Conservation (phyloP, 2,888 invertebrate genomes). For the Serrognathus titanus region DNA sequence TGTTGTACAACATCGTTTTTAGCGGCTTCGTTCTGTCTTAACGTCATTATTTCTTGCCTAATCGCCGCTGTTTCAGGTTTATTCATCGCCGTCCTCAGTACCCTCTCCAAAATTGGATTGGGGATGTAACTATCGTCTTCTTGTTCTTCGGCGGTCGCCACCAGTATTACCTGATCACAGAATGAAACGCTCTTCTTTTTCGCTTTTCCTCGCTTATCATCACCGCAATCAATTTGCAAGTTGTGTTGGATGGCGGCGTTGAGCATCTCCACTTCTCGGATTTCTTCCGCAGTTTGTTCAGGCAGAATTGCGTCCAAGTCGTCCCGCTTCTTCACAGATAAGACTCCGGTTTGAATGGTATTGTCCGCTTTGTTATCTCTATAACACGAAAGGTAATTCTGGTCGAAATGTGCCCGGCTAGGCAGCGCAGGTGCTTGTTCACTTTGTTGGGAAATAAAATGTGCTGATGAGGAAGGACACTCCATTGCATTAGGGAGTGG, state of each 20-base stretch:
- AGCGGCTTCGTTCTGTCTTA: constrained; percentile 47
- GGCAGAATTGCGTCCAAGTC: constrained; percentile 42
- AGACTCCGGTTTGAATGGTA: constrained; percentile 28
- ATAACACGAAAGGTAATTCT: constrained; percentile 7
- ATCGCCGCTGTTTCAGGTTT: constrained; percentile 62
- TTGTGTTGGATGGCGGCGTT: constrained; percentile 54
- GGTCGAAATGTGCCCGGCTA: constrained; percentile 3
- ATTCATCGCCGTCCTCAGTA: constrained; percentile 76
- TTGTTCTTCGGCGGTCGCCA: constrained; percentile 89
- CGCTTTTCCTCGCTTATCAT: constrained; percentile 50
- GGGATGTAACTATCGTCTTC: constrained; percentile 88
- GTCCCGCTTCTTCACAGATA: constrained; percentile 38
- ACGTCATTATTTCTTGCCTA: constrained; percentile 52
- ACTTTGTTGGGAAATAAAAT: not conserved
- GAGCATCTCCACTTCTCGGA: constrained; percentile 56
- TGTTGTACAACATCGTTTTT: constrained; percentile 16
- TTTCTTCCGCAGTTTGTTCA: constrained; percentile 56
- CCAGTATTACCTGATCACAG: constrained; percentile 89
- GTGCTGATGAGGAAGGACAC: not conserved
- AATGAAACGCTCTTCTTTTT: constrained; percentile 91
- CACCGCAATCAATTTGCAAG: constrained; percentile 43
- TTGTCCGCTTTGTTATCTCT: constrained; percentile 25
- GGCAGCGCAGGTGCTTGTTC: constrained; percentile 4
- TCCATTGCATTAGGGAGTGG: constrained; percentile 35
- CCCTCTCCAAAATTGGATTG: constrained; percentile 84